These are phyloP conservation scores for Anorthoa munda DNA, from an alignment of 2,888 invertebrate genomes.

Conservation along the genomic window DNA sequence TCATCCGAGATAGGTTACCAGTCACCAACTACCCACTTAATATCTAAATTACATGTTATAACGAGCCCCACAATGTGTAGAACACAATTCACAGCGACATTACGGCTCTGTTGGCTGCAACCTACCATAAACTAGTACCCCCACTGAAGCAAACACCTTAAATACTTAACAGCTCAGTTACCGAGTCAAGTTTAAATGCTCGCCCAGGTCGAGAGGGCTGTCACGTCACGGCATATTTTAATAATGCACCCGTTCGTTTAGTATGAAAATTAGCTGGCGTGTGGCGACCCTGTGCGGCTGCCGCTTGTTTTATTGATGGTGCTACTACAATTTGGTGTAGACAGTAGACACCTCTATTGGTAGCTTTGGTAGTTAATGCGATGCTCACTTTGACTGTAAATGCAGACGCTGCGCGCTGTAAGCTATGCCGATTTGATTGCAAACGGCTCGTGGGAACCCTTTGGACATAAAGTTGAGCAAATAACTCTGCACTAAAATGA, in stretches of 20 bases:
- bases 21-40: background rate
- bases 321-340: conserved; percentile 59
- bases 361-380: conserved; percentile 74
- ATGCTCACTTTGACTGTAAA: conserved; percentile 56
- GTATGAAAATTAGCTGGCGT: conserved; percentile 89
- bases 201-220: conserved; percentile 82
- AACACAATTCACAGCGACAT: conserved; percentile 55
- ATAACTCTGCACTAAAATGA: conserved; percentile 22
- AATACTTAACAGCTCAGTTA: conserved; percentile 83
- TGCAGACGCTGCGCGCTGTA: conserved; percentile 30
- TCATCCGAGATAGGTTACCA: no score
- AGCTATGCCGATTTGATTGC: conserved; percentile 45
- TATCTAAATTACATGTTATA: conserved; percentile 48
- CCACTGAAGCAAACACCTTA: conserved; percentile 79
- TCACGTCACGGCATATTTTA: conserved; percentile 87
- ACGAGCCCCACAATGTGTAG: conserved; percentile 44
- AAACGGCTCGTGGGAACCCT: conserved; percentile 36
- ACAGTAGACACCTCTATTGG: conserved; percentile 68
- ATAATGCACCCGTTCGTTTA: conserved; percentile 90
- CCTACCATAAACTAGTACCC: conserved; percentile 74
- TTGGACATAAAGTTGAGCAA: conserved; percentile 32
- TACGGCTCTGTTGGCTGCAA: conserved; percentile 58
- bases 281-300: conserved; percentile 76
- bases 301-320: conserved; percentile 84
- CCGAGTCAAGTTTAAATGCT: conserved; percentile 84